These are phyloP conservation scores for Synanthedon tipuliformis DNA, from an alignment of 2,888 invertebrate species.

Conservation along the genomic window DNA sequence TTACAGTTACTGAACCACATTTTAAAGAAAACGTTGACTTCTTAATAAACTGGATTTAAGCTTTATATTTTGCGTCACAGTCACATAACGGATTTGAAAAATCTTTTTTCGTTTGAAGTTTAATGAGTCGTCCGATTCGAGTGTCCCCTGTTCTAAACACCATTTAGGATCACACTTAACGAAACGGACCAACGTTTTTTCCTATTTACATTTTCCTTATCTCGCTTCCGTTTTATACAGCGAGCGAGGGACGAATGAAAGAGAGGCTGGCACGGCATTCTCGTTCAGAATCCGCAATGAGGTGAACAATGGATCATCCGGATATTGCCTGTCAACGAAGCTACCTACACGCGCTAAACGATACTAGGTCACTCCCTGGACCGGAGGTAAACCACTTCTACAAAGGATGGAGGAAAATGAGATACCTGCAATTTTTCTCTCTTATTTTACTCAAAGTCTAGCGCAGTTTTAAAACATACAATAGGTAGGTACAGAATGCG, in stretches of 20 bases:
- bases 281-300: slow-evolving; percentile 58
- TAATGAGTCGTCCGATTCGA: too few species aligned
- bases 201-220: slow-evolving; percentile 35
- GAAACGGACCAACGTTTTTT: slow-evolving; percentile 14
- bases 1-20: too few species aligned
- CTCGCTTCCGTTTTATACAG: slow-evolving; percentile 7
- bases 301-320: slow-evolving; percentile 64
- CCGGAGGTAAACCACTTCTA: slow-evolving; percentile 1
- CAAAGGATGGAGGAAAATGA: slow-evolving; percentile 1
- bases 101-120: too few species aligned
- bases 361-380: slow-evolving; percentile 22
- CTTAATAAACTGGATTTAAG: too few species aligned
- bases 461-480: background rate
- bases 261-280: slow-evolving; percentile 19
- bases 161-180: background rate
- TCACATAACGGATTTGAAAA: too few species aligned
- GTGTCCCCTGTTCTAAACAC: too few species aligned
- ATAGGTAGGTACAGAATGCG: too few species aligned
- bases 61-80: too few species aligned
- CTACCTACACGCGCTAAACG: slow-evolving; percentile 32
- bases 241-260: slow-evolving; percentile 28
- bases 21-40: too few species aligned
- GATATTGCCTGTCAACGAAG: slow-evolving; percentile 63
- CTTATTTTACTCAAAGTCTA: background rate
- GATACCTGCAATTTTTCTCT: background rate